Evolutionary conservation across 1,140 invertebrate species (phyloP), one percentile per base, ranked within the genome.

Genomic region (Panonychus citri): DNA sequence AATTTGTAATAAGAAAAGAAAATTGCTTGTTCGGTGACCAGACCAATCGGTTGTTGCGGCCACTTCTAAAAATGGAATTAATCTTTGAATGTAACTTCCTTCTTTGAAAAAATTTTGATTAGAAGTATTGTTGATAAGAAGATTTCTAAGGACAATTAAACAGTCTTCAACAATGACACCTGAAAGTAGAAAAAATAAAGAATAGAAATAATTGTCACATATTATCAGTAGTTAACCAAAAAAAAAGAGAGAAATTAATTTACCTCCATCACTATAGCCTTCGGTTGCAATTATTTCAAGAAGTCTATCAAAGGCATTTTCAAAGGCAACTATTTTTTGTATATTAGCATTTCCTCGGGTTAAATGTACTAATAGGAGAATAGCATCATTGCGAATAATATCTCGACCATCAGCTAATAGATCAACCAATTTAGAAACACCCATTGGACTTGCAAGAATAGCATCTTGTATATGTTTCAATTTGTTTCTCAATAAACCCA

Each of bases 71-170:
- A 95, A 51, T 81, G 82, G 67, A 12, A 83, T 72, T 61, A 96
- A 71, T 60, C 78, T 79, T 65, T 91, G 85, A 61, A 97, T 89
- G 65, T 90, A 94, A 66, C 30, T 34, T 72, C 81, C 90, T 76
- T 98, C 95, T 73, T 94, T 89, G 66, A 99, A 98, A 67, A 94
- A 93, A 66, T 90, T 95, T 66, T 97, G 91, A 74, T 98, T 99
- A 57, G 89, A 95, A 5, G 84, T 79, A 67, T 99, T 99, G 64
- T 89, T 91, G 64, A 84, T 81, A 2, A 99, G 70, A 51, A 99
- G 73, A 73, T 94, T 96, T 28, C 95, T 71, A 76, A 98, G 82
- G 7, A 98, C 73, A n/a, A 88, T 72, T 1, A 99, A 71, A 71
- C 91, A 97, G 71, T 99, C 95, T 76, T 97, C 89, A 3, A 98